Evolutionary conservation across 2,113 vertebrate species (phyloP), one percentile per base, ranked within the genome.

Genomic region (Kobus ellipsiprymnus): DNA sequence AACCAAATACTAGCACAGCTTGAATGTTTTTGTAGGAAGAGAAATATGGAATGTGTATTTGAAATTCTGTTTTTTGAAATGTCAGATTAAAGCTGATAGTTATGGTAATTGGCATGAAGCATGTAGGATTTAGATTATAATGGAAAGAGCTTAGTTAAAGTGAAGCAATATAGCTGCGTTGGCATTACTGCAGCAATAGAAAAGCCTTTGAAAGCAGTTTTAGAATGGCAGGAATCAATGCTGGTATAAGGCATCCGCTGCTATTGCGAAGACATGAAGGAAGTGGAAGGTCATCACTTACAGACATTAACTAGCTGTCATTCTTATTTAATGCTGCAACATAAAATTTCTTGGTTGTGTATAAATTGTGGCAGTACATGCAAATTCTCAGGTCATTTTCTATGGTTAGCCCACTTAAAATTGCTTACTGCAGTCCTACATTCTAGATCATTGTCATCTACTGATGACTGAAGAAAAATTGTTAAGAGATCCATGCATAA

Each of bases 1-100:
- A 92, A 71, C 62, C 62, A 62, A 85, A 23, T 77, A 64, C 80
- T 98, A 91, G 77, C 86, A 93, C 12, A 86, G 86, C 52, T 95
- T 93, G 57, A 81, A n/a, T 64, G 3, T 29, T 82, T 85, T 95
- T 67, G 78, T 17, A 93, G 85, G 67, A 36, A 94, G n/a, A 92
- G 54, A 91, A 83, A 89, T 95, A 67, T 83, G 71, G 90, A 96
- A 91, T 89, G 82, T 71, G 27, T 96, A 95, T 93, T 96, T 98
- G 78, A 97, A 94, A 64, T 95, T 95, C 88, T 90, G 60, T 81
- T 80, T 97, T 82, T 77, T 94, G 40, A 96, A 97, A 95, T 97
- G 97, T 97, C 89, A 96, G 62, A 96, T 95, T 92, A 96, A 84
- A 94, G 86, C 55, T 54, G 64, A 95, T 77, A 92, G 78, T 60